Evolutionary conservation across 2,113 vertebrate genomes (phyloP), one percentile per base, ranked within the genome.

Genomic region (Merops nubicus): DNA sequence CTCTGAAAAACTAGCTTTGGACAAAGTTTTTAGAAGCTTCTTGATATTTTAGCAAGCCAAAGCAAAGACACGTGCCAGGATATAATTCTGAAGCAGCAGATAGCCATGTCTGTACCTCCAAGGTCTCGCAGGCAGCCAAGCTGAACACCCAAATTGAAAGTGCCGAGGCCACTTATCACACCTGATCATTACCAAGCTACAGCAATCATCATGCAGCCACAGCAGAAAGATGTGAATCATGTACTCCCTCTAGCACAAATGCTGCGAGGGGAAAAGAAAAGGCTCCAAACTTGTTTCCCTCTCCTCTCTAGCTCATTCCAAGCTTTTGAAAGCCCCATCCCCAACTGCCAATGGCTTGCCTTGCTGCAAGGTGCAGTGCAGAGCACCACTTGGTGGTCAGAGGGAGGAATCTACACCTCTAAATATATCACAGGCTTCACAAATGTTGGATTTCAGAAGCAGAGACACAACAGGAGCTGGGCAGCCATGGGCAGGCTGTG

Each of bases 381-480:
- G 88, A 96, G 95, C 92, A 72, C 96, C 96, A 92, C 96, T 96
- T 20, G 92, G 92, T 96, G 96, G 96, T 62, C 67, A 91, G 88
- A 28, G 3, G n/a, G 80, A 91, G 92, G 69, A 96, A 96, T 14
- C 23, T 68, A 0, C 80, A 2, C 36, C 74, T 68, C 18, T 14
- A 34, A 78, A 51, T 28, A n/a, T 8, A 7, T 9, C 12, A 13
- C 21, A 9, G 0, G 29, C 11, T 79, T 91, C 28, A 20, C 47
- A 31, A 31, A 28, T 0, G 15, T 12, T 26, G 51, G 48, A 76
- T 74, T 73, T 18, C 34, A 31, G 84, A 8, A 54, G 76, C 50
- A n/a, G 36, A 72, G 42, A 63, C 2, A 5, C 54, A 34, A 9
- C 11, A 74, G 68, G 34, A 88, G 78, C 72, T 31, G 2, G 1